phyloP scores from a whole-genome alignment of 1,140 invertebrate genomes.

The Callitettix versicolor region DNA sequence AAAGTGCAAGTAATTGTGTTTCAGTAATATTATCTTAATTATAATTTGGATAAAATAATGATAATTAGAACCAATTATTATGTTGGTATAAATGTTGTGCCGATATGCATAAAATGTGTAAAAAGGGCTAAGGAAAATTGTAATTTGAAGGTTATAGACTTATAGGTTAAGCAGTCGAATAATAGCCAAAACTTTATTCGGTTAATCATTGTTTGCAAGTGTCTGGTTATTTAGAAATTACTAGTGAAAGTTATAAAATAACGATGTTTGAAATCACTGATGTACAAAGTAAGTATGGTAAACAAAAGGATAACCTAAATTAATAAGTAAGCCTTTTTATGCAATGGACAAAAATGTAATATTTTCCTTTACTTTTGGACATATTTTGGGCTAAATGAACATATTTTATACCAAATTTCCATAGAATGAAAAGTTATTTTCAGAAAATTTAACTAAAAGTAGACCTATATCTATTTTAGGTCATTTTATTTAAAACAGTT shows the following conservation, averaged over 20 bases:
- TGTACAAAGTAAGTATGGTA: conserved; percentile 52
- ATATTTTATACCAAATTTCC: conserved; percentile 1
- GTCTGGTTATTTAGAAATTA: no score
- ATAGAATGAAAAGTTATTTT: background rate
- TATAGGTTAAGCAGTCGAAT: no score
- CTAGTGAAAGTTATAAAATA: background rate
- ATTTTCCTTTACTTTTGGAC: conserved; percentile 5
- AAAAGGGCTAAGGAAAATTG: no score
- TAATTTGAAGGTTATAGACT: no score
- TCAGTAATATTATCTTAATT: no score
- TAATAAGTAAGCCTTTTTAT: background rate
- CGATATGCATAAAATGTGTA: no score
- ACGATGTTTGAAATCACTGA: conserved; percentile 61
- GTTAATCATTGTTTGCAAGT: no score
- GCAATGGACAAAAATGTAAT: background rate
- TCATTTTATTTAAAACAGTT: background rate
- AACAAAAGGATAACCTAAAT: background rate
- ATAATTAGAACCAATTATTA: no score
- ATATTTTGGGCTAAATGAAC: background rate
- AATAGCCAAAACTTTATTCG: no score
- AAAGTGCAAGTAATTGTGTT: no score
- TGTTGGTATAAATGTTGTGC: no score
- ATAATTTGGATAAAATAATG: no score
- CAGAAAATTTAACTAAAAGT: background rate
- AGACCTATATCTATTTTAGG: background rate